Conservation (phyloP, 2,888 invertebrate species). For the Melinaea menophilus region DNA sequence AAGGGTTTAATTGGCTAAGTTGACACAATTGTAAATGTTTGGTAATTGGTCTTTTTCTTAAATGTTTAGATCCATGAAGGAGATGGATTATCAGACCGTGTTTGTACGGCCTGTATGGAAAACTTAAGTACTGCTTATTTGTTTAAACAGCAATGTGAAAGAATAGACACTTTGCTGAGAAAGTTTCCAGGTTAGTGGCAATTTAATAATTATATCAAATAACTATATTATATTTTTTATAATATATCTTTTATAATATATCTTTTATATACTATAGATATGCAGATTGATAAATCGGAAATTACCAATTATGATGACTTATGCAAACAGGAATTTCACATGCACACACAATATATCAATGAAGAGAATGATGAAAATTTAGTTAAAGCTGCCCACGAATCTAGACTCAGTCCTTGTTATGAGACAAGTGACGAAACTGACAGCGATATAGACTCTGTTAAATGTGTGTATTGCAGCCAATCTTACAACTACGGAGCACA, state of each 20-base stretch:
- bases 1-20: too few relatives aligned
- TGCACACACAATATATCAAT: constrained; percentile 58
- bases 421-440: constrained; percentile 71
- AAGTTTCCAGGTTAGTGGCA: constrained; percentile 52
- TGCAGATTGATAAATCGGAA: constrained; percentile 52
- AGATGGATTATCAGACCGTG: constrained; percentile 67
- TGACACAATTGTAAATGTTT: too few relatives aligned
- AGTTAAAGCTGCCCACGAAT: constrained; percentile 44
- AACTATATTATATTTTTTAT: constrained; percentile 4
- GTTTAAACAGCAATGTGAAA: constrained; percentile 70
- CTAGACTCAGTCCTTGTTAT: constrained; percentile 36
- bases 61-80: constrained; percentile 64
- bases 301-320: constrained; percentile 58
- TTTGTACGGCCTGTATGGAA: constrained; percentile 69
- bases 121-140: constrained; percentile 69
- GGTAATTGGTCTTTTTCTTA: not conserved
- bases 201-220: constrained; percentile 19
- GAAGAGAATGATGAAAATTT: constrained; percentile 65
- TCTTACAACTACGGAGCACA: constrained; percentile 62
- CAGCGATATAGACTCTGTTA: constrained; percentile 69
- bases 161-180: constrained; percentile 55
- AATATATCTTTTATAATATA: constrained; percentile 5
- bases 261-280: constrained; percentile 40
- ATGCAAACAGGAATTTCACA: constrained; percentile 62
- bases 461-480: constrained; percentile 67